phyloP scores from a whole-genome alignment of 2,113 vertebrate species.

The Petrocephalus microphthalmus region DNA sequence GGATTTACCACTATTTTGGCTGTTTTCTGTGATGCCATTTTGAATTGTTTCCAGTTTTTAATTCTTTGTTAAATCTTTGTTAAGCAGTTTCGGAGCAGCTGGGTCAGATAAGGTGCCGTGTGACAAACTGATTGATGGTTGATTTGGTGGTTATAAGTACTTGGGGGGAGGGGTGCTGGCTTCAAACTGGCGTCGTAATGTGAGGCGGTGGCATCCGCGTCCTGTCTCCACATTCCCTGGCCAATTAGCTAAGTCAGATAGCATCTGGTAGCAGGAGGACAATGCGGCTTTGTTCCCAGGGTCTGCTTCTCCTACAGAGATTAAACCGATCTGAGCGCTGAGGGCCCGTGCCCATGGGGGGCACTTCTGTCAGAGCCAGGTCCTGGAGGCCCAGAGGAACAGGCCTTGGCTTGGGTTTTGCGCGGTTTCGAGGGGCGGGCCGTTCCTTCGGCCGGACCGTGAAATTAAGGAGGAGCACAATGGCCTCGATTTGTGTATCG shows the following conservation, averaged over 20 bases:
- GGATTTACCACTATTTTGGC: background rate
- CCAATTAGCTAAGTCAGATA: slow-evolving; percentile 60
- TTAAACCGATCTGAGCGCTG: background rate
- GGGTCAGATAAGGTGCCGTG: background rate
- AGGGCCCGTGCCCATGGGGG: background rate
- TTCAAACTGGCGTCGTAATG: slow-evolving; percentile 2
- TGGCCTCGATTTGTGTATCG: background rate
- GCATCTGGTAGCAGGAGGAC: slow-evolving; percentile 60
- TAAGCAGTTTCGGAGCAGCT: background rate
- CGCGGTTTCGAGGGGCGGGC: background rate
- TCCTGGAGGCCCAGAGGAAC: background rate
- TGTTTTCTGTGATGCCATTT: background rate
- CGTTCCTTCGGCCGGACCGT: background rate
- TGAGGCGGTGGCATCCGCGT: slow-evolving; percentile 45
- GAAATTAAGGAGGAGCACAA: background rate
- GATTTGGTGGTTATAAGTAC: background rate
- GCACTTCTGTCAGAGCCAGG: background rate
- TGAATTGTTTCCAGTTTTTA: background rate
- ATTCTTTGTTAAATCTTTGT: background rate
- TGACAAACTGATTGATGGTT: background rate
- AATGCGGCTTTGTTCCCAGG: slow-evolving; percentile 42
- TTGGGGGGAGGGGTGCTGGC: background rate
- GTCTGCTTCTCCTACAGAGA: background rate
- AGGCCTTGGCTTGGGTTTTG: background rate
- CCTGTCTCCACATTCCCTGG: slow-evolving; percentile 4